Conservation (phyloP, 2,797 vertebrate genomes). For the Takifugu rubripes region DNA sequence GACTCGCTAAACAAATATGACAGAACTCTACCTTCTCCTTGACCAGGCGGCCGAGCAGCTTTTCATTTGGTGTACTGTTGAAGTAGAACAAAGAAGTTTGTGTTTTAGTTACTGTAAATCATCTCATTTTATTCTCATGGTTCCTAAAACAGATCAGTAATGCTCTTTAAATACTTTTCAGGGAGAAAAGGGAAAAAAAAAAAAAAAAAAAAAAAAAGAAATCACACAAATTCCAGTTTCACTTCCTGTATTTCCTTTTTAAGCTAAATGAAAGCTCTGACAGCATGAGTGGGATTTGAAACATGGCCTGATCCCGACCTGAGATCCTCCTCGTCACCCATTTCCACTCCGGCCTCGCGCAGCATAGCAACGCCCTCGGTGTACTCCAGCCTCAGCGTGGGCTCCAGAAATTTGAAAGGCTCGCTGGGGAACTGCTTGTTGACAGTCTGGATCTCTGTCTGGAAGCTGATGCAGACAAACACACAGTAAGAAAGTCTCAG, state of each 20-base stretch:
- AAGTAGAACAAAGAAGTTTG: constrained; percentile 18
- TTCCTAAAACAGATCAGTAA: too few relatives aligned
- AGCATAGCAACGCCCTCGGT: constrained; percentile 92
- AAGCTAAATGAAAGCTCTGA: constrained; percentile 9
- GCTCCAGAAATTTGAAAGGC: constrained; percentile 97
- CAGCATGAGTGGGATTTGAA: neutral
- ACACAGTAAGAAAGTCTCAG: neutral
- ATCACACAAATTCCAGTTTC: neutral
- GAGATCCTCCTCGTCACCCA: constrained; percentile 97
- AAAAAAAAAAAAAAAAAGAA: too few relatives aligned
- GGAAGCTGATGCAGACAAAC: constrained; percentile 77
- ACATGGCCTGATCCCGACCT: constrained; percentile 74
- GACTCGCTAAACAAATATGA: too few relatives aligned
- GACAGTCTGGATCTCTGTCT: constrained; percentile 94
- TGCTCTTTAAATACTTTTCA: too few relatives aligned
- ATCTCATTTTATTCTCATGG: too few relatives aligned
- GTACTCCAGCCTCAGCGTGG: constrained; percentile 93
- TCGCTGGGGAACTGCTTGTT: constrained; percentile 93
- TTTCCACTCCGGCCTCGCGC: constrained; percentile 89
- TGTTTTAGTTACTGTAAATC: neutral
- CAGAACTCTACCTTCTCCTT: constrained; percentile 88
- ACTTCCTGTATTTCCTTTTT: neutral
- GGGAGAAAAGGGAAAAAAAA: too few relatives aligned
- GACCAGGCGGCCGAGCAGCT: constrained; percentile 93
- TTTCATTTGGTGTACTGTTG: constrained; percentile 93